phyloP scores from a whole-genome alignment of 2,888 invertebrate genomes.

The Spisula subtruncata region DNA sequence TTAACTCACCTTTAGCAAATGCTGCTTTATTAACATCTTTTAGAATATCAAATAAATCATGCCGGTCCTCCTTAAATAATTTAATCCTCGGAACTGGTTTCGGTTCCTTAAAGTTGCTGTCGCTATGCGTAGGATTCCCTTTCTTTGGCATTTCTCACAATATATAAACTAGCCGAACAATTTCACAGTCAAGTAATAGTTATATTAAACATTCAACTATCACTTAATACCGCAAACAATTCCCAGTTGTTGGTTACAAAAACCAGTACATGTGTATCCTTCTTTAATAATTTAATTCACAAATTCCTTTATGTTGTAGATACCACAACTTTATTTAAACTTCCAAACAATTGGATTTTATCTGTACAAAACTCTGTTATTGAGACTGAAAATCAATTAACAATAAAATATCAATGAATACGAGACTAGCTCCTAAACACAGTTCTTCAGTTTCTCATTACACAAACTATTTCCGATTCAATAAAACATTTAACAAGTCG shows the following conservation, averaged over 20 bases:
- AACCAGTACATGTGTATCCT: not conserved
- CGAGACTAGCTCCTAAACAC: not conserved
- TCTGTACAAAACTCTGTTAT: not conserved
- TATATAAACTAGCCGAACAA: conserved; percentile 15
- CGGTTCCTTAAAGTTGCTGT: conserved; percentile 71
- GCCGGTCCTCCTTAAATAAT: conserved; percentile 76
- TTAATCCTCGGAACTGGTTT: conserved; percentile 71
- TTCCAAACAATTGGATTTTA: not conserved
- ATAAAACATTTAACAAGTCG: not conserved
- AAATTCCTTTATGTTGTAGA: not conserved
- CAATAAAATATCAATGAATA: conserved; percentile 17
- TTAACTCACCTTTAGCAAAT: not conserved
- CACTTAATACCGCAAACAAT: not conserved
- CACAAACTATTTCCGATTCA: not conserved
- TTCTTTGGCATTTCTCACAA: conserved; percentile 75
- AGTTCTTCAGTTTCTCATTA: not conserved
- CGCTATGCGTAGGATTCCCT: conserved; percentile 74
- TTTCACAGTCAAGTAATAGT: not conserved
- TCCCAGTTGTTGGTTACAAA: not conserved
- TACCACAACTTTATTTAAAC: not conserved
- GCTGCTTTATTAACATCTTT: conserved; percentile 63
- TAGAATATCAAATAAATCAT: conserved; percentile 74
- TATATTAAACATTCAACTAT: not conserved
- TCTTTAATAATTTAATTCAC: not conserved
- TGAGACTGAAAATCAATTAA: not conserved